Percentiles rank a stretch among this genome's conserved stretches.
phyloP scores from a whole-genome alignment of 37 sponge, comb jelly and placozoan genomes.

The Agelas oroides region DNA sequence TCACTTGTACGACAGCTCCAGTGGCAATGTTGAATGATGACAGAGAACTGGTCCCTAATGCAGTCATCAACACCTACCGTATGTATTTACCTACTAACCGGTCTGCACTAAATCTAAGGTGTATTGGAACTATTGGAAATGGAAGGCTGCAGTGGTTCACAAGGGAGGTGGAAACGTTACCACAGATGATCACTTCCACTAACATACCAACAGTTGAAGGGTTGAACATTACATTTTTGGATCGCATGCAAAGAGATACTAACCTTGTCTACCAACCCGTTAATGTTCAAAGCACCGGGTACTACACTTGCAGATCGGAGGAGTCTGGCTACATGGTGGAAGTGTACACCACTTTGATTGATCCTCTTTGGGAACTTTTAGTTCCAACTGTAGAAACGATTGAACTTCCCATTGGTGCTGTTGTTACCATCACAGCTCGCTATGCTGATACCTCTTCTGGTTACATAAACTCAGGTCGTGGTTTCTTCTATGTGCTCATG shows the following conservation, averaged over 20 bases:
- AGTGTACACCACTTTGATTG: slow-evolving; percentile 8
- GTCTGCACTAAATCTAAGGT: neutral
- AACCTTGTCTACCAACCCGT: neutral
- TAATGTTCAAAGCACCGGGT: neutral
- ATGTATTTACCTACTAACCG: neutral
- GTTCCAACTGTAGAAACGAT: neutral
- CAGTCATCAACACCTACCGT: slow-evolving; percentile 27
- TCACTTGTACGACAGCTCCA: slow-evolving; percentile 3
- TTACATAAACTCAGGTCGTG: neutral
- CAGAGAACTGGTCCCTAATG: neutral
- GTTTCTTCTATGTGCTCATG: neutral
- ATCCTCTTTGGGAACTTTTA: neutral
- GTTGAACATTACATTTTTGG: neutral
- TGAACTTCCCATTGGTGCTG: neutral
- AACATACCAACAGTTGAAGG: neutral
- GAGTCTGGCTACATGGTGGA: neutral
- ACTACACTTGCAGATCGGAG: slow-evolving; percentile 14
- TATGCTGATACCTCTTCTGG: slow-evolving; percentile 25
- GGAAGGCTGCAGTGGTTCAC: slow-evolving; percentile 1
- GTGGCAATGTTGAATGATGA: slow-evolving; percentile 18
- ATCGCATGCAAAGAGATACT: neutral
- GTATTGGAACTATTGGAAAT: slow-evolving; percentile 5
- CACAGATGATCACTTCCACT: neutral
- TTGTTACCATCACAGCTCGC: neutral
- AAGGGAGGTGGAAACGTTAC: neutral